These are phyloP conservation scores for Drosophila kepulauana DNA, from an alignment of 1,140 invertebrate species.

Conservation along the genomic window DNA sequence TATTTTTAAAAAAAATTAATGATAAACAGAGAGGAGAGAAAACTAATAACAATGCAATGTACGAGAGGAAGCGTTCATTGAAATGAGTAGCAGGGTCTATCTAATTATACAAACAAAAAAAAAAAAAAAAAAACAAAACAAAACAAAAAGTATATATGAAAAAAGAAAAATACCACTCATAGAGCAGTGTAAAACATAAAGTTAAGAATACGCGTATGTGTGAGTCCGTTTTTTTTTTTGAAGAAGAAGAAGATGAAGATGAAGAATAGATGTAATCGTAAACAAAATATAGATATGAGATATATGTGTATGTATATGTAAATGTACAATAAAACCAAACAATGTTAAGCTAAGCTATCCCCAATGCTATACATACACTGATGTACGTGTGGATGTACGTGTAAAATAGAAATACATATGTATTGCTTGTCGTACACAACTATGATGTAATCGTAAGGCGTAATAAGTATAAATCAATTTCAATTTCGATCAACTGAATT, in stretches of 20 bases:
- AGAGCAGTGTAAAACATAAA: slow-evolving; percentile 54
- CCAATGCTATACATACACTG: slow-evolving; percentile 32
- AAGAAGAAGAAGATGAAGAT: too few species aligned
- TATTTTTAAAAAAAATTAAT: slow-evolving; percentile 11
- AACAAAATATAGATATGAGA: neutral
- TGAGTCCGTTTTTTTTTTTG: slow-evolving; percentile 52
- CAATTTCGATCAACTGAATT: slow-evolving; percentile 21
- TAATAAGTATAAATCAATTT: slow-evolving; percentile 40
- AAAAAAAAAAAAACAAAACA: neutral
- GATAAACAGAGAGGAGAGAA: neutral
- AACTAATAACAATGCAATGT: slow-evolving; percentile 7
- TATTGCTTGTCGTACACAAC: slow-evolving; percentile 48
- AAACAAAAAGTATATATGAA: too few species aligned
- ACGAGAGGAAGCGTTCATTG: slow-evolving; percentile 50
- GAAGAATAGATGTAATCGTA: slow-evolving; percentile 36
- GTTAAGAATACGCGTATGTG: slow-evolving; percentile 37
- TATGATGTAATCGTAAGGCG: slow-evolving; percentile 54
- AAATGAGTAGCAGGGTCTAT: slow-evolving; percentile 69
- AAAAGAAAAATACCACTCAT: slow-evolving; percentile 35
- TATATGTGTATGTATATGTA: slow-evolving; percentile 27
- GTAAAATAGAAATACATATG: slow-evolving; percentile 28
- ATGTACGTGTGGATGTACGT: slow-evolving; percentile 14
- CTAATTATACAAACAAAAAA: slow-evolving; percentile 33
- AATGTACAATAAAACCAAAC: slow-evolving; percentile 21
- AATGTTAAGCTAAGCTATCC: slow-evolving; percentile 13